Evolutionary conservation across 2,888 invertebrate genomes (phyloP).

Genomic region (Helleia helle): DNA sequence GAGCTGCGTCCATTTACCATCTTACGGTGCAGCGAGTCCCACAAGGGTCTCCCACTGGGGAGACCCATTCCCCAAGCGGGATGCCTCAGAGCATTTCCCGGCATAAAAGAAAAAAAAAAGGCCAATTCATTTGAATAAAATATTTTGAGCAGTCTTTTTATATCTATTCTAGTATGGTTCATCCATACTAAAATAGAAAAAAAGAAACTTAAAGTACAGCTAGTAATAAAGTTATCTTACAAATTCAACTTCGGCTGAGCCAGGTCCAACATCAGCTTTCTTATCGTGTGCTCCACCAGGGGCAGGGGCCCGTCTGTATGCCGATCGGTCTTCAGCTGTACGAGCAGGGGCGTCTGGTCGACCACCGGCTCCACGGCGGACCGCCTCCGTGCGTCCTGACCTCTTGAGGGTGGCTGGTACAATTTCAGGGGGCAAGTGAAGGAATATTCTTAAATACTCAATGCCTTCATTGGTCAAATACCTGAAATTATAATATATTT

Average conservation of each 20-base stretch:
- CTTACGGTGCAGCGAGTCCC: too few relatives aligned
- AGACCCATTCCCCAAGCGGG: too few relatives aligned
- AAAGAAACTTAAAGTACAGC: too few relatives aligned
- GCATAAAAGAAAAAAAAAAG: too few relatives aligned
- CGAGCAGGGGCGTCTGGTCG: conserved; percentile 83
- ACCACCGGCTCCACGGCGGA: conserved; percentile 81
- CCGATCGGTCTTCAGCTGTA: conserved; percentile 86
- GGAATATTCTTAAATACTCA: conserved; percentile 93
- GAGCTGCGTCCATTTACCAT: too few relatives aligned
- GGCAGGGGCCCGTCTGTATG: conserved; percentile 85
- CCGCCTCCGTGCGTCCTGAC: conserved; percentile 88
- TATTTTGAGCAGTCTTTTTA: too few relatives aligned
- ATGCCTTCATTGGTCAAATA: conserved; percentile 99
- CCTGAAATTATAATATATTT: conserved; percentile 42
- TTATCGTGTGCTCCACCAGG: conserved; percentile 84
- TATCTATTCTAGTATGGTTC: too few relatives aligned
- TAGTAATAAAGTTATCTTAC: conserved; percentile 55
- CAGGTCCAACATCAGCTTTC: conserved; percentile 97
- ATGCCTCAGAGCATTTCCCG: too few relatives aligned
- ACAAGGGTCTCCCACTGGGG: too few relatives aligned
- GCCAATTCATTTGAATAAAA: too few relatives aligned
- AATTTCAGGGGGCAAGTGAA: conserved; percentile 98
- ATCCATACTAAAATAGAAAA: too few relatives aligned
- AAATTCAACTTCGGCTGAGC: conserved; percentile 94
- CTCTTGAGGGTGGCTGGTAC: conserved; percentile 98